phyloP scores from a whole-genome alignment of 2,797 vertebrate species.

The Phrynocephalus vlangalii region DNA sequence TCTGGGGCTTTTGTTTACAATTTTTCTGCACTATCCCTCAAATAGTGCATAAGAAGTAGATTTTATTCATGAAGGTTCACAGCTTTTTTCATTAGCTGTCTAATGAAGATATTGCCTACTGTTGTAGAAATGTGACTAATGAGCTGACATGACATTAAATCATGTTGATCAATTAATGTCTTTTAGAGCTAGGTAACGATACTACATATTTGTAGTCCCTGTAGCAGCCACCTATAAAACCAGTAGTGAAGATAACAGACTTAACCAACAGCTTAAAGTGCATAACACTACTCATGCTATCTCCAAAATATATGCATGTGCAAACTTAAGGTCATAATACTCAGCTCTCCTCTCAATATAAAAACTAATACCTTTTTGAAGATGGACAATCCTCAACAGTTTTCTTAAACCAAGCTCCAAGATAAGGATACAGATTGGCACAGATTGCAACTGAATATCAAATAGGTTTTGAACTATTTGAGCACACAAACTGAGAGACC shows the following conservation, averaged over 20 bases:
- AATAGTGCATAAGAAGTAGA: too few relatives aligned
- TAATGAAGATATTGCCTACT: neutral
- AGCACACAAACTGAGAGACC: neutral
- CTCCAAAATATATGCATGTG: neutral
- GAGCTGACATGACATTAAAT: neutral
- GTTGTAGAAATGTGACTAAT: neutral
- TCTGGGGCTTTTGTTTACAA: too few relatives aligned
- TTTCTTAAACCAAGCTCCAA: neutral
- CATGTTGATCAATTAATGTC: conserved; percentile 6
- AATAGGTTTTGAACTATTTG: neutral
- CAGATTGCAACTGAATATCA: neutral
- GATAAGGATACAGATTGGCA: neutral
- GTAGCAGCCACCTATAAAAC: conserved; percentile 6
- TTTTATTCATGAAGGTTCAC: too few relatives aligned
- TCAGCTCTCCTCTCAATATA: neutral
- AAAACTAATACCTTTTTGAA: conserved; percentile 13
- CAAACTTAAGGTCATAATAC: neutral
- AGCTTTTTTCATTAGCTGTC: too few relatives aligned
- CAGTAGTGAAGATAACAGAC: neutral
- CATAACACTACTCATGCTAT: neutral
- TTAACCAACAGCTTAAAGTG: neutral
- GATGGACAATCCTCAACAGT: neutral
- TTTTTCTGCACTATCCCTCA: too few relatives aligned
- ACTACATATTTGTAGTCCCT: neutral
- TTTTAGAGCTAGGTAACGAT: neutral